A percentile compares a stretch with the other conserved stretches of the same genome.
These are phyloP conservation scores for Drosophila punjabiensis DNA, from an alignment of 1,140 invertebrate genomes.

Conservation along the genomic window DNA sequence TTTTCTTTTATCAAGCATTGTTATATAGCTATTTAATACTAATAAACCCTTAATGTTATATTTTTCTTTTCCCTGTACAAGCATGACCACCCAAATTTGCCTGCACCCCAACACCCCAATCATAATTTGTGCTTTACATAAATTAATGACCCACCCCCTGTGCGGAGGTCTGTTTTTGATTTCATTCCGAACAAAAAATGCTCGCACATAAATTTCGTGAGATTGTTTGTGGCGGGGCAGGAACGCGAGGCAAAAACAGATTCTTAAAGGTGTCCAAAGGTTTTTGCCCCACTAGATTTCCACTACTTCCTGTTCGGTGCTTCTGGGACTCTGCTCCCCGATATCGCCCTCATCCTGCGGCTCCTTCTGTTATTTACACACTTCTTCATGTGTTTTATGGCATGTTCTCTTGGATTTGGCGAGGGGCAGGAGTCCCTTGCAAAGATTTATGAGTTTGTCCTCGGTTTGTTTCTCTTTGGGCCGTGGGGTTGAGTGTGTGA, in stretches of 20 bases:
- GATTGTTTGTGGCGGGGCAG: constrained; percentile 28
- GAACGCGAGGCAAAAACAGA: constrained; percentile 37
- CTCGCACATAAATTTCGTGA: constrained; percentile 58
- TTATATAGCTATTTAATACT: neutral
- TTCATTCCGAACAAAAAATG: constrained; percentile 61
- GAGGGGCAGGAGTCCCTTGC: constrained; percentile 33
- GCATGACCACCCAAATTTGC: constrained; percentile 12
- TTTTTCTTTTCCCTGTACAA: constrained; percentile 5
- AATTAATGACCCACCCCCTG: constrained; percentile 77
- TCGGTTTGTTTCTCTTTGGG: constrained; percentile 42
- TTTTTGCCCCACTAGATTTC: constrained; percentile 31
- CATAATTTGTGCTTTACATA: constrained; percentile 85
- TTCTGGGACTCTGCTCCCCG: constrained; percentile 16
- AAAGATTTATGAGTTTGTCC: constrained; percentile 61
- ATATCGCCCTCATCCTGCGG: constrained; percentile 28
- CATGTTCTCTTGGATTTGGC: constrained; percentile 71
- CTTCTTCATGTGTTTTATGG: constrained; percentile 81
- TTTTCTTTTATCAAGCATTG: neutral
- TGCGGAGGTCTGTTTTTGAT: constrained; percentile 62
- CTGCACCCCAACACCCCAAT: constrained; percentile 49
- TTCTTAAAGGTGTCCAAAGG: constrained; percentile 62
- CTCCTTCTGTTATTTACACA: constrained; percentile 74
- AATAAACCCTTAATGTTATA: too few relatives aligned
- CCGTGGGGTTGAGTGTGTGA: constrained; percentile 20
- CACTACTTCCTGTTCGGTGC: constrained; percentile 30